Conservation (phyloP, 1,140 invertebrate species). For the Leptinotarsa defecta region DNA sequence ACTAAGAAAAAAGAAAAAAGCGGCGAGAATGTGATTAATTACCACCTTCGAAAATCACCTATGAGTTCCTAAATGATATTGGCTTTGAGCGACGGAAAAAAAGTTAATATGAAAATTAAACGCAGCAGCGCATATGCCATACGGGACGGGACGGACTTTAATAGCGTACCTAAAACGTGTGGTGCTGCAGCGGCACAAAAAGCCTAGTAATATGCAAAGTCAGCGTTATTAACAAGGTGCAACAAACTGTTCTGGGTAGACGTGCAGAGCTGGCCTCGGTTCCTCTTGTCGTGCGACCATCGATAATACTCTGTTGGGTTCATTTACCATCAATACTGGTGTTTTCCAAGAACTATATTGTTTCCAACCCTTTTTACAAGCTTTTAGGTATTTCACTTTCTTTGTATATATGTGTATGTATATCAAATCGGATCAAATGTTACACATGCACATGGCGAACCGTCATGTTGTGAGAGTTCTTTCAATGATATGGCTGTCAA, state of each 20-base stretch:
- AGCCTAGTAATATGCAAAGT: conserved; percentile 53
- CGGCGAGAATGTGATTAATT: conserved; percentile 40
- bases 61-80: conserved; percentile 43
- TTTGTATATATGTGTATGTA: too few relatives aligned
- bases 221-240: conserved; percentile 56
- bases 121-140: conserved; percentile 43
- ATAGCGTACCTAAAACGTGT: conserved; percentile 49
- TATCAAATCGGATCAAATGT: too few relatives aligned
- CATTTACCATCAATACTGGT: too few relatives aligned
- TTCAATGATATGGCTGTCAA: too few relatives aligned
- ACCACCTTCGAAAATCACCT: conserved; percentile 38
- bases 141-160: conserved; percentile 44
- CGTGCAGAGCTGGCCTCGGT: conserved; percentile 29
- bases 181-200: conserved; percentile 41
- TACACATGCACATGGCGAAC: too few relatives aligned
- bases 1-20: conserved; percentile 2
- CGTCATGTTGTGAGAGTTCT: too few relatives aligned
- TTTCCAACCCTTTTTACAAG: too few relatives aligned
- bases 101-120: conserved; percentile 49
- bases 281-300: not conserved
- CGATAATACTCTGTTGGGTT: too few relatives aligned
- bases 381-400: too few relatives aligned
- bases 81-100: conserved; percentile 30
- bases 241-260: conserved; percentile 48
- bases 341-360: too few relatives aligned